Percentiles rank a stretch among this genome's conserved stretches.
Conservation (phyloP, 2,797 vertebrate genomes). For the Crenuchus spilurus region DNA sequence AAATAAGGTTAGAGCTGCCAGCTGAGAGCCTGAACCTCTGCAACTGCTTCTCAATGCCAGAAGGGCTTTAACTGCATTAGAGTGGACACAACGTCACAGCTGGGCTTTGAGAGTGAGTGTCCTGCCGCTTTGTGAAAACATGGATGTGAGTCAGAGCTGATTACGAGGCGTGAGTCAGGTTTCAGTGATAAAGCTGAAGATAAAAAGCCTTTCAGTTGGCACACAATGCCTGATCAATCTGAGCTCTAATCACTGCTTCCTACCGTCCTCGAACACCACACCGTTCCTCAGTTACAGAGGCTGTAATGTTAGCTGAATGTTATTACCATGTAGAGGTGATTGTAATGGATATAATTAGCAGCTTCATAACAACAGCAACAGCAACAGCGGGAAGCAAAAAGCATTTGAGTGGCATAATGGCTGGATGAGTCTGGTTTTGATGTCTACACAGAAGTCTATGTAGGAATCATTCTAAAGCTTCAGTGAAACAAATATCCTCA, state of each 20-base stretch:
- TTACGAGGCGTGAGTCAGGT: constrained; percentile 21
- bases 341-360: neutral
- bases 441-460: no score
- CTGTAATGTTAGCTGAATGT: neutral
- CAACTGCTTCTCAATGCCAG: constrained; percentile 25
- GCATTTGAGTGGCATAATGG: no score
- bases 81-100: neutral
- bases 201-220: neutral
- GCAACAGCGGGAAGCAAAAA: no score
- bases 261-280: neutral
- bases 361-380: neutral
- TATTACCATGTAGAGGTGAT: no score
- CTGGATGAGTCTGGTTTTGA: no score
- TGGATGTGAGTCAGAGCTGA: constrained; percentile 14
- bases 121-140: constrained; percentile 10
- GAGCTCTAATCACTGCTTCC: neutral
- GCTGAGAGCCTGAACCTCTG: constrained; percentile 3
- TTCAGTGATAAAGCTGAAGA: constrained; percentile 1
- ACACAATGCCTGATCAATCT: neutral
- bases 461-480: no score
- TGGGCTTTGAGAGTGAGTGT: neutral
- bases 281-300: neutral
- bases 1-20: neutral
- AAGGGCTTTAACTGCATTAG: constrained; percentile 41
- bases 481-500: no score